These are phyloP conservation scores for Himantopus leucocephalus DNA, from an alignment of 2,113 vertebrate genomes.

Conservation along the genomic window DNA sequence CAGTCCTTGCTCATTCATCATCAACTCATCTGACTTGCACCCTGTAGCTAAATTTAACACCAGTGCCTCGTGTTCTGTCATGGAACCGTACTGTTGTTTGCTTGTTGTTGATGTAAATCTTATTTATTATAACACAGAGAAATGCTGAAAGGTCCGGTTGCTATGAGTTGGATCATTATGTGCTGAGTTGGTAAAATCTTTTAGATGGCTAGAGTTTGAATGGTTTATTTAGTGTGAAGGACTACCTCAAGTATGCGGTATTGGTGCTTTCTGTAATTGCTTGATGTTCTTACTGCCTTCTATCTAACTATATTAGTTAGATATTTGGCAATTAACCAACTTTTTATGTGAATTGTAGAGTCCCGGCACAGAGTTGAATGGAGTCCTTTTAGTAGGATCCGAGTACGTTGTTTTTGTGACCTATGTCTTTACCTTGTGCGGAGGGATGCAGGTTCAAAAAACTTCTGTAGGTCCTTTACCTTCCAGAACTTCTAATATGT, in stretches of 20 bases:
- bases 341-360: neutral
- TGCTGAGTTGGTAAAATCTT: neutral
- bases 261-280: neutral
- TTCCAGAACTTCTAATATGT: neutral
- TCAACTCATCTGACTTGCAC: conserved; percentile 43
- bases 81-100: neutral
- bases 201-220: neutral
- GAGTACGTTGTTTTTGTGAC: neutral
- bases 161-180: neutral
- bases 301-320: neutral
- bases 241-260: neutral
- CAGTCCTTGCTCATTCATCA: conserved; percentile 38
- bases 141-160: neutral
- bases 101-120: neutral
- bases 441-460: neutral
- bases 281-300: neutral
- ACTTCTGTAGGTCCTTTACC: neutral
- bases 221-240: neutral
- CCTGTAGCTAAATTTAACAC: conserved; percentile 1
- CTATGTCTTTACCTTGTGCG: neutral
- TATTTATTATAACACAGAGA: neutral
- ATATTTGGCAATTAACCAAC: neutral
- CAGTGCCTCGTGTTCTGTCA: neutral
- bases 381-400: neutral
- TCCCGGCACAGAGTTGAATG: neutral